Percentiles rank a stretch among this genome's conserved stretches.
Evolutionary conservation across 2,113 vertebrate genomes (phyloP).

Genomic region (Hydrolagus affinis): DNA sequence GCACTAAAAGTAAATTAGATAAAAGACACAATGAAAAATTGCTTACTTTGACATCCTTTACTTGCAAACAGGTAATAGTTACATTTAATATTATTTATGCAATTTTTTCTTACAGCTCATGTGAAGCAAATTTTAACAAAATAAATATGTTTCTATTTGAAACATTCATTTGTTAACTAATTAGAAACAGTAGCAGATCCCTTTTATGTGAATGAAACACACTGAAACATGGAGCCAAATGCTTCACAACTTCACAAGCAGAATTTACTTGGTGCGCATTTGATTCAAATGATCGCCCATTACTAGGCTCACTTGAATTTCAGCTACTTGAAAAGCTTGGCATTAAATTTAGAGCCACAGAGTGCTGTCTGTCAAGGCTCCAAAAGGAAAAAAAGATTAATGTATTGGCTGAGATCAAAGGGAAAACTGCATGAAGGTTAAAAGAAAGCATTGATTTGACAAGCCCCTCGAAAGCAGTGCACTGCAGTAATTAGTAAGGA

Average conservation of each 20-base stretch:
- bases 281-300: background rate
- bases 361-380: constrained; percentile 33
- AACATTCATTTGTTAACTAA: background rate
- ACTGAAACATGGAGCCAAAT: background rate
- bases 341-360: constrained; percentile 27
- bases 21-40: background rate
- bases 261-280: background rate
- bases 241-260: background rate
- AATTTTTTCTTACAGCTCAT: background rate
- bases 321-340: constrained; percentile 27
- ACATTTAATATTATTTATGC: background rate
- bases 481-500: background rate
- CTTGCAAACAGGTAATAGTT: background rate
- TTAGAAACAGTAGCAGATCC: background rate
- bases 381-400: constrained; percentile 18
- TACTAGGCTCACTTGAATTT: constrained; percentile 41
- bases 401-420: constrained; percentile 43
- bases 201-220: background rate
- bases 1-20: background rate
- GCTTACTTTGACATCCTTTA: background rate
- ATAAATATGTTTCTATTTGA: background rate
- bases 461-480: constrained; percentile 34
- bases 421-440: constrained; percentile 34
- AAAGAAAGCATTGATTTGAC: constrained; percentile 37
- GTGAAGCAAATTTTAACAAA: background rate